Conservation (phyloP, 2,797 vertebrate genomes). For the Todus mexicanus region DNA sequence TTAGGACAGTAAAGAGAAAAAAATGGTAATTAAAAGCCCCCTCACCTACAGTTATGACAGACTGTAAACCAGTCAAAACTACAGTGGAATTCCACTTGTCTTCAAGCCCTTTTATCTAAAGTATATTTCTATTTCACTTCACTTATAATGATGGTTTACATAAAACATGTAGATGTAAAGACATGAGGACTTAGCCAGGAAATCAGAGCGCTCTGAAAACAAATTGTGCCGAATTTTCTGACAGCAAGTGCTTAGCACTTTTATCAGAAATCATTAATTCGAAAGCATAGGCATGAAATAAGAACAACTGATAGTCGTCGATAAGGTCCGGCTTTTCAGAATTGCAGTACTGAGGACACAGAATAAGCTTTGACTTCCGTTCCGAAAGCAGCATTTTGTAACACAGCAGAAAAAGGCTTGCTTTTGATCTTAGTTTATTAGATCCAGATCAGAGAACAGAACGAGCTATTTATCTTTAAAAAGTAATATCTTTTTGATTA, state of each 20-base stretch:
- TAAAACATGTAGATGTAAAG: not conserved
- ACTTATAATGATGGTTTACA: not conserved
- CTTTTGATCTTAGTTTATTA: slow-evolving; percentile 51
- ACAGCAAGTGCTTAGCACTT: not conserved
- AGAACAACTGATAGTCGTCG: not conserved
- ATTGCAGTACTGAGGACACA: not conserved
- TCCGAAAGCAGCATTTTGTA: slow-evolving; percentile 27
- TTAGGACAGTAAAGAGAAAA: not conserved
- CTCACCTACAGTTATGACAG: not conserved
- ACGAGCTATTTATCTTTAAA: slow-evolving; percentile 47
- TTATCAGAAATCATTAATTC: slow-evolving; percentile 1
- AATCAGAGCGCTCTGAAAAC: not conserved
- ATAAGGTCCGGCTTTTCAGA: not conserved
- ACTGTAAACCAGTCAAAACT: not conserved
- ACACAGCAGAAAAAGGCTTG: not conserved
- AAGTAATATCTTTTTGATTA: slow-evolving; percentile 64
- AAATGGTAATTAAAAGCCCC: not conserved
- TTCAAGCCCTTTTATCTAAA: not conserved
- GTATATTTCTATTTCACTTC: not conserved
- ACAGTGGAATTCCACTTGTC: not conserved
- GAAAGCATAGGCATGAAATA: not conserved
- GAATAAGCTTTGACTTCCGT: slow-evolving; percentile 2
- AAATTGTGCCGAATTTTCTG: not conserved
- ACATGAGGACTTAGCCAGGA: not conserved
- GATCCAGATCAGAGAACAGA: slow-evolving; percentile 30